A percentile compares a stretch with the other conserved stretches of the same genome.
Conservation (phyloP, 2,888 invertebrate genomes). For the Morinoia aosen region DNA sequence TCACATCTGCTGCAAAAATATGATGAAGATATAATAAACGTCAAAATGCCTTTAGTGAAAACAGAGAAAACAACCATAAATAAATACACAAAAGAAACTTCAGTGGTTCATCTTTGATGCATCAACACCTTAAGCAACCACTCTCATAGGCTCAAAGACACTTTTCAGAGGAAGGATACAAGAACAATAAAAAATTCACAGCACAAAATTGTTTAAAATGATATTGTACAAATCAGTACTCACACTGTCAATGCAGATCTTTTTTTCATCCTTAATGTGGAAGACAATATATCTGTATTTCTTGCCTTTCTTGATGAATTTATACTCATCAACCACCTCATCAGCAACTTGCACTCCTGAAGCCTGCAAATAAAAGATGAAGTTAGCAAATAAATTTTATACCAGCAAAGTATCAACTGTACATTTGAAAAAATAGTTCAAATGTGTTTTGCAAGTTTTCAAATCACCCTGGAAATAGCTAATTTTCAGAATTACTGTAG, state of each 20-base stretch:
- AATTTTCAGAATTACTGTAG: too few species aligned
- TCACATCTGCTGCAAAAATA: not conserved
- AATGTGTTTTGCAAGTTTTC: not conserved
- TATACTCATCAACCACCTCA: conserved; percentile 93
- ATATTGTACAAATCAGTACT: conserved; percentile 73
- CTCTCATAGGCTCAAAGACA: not conserved
- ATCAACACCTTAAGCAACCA: not conserved
- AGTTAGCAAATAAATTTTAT: not conserved
- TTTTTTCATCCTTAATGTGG: conserved; percentile 95
- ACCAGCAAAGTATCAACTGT: conserved; percentile 68
- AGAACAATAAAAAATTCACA: not conserved
- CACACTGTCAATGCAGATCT: conserved; percentile 94
- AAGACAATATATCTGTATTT: conserved; percentile 97
- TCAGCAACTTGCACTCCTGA: conserved; percentile 97
- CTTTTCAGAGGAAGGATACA: not conserved
- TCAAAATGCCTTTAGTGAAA: not conserved
- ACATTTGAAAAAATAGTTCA: not conserved
- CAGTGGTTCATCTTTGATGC: not conserved
- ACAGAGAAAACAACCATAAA: not conserved
- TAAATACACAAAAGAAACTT: not conserved
- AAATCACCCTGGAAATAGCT: too few species aligned
- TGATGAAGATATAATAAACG: too few species aligned
- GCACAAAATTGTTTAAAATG: not conserved
- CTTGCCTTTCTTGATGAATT: conserved; percentile 98
- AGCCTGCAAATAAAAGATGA: conserved; percentile 76